Evolutionary conservation across 2,888 invertebrate species (phyloP).

Genomic region (Nasonovia ribisnigri): DNA sequence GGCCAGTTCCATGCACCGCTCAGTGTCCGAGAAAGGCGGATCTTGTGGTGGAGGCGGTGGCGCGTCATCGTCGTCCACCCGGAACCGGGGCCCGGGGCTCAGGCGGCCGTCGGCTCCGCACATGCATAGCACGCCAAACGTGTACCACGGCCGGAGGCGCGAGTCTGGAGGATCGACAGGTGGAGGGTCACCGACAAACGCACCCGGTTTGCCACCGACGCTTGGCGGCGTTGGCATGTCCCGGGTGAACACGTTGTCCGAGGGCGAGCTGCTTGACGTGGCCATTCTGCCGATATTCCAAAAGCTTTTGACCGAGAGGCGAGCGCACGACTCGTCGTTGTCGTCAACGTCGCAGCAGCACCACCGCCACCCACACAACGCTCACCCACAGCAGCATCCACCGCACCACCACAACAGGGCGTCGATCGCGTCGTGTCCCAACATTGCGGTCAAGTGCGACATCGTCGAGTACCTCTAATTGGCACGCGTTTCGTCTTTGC

Average conservation of each 20-base stretch:
- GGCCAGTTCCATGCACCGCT: constrained; percentile 71
- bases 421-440: constrained; percentile 90
- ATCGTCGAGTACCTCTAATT: constrained; percentile 90
- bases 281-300: constrained; percentile 93
- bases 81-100: constrained; percentile 67
- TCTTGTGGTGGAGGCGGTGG: constrained; percentile 32
- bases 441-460: constrained; percentile 95
- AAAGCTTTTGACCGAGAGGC: constrained; percentile 87
- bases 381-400: constrained; percentile 23
- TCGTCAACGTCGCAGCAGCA: constrained; percentile 6
- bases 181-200: constrained; percentile 70
- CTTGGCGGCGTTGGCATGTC: constrained; percentile 77
- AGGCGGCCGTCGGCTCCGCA: constrained; percentile 71
- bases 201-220: constrained; percentile 72
- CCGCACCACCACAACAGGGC: constrained; percentile 70
- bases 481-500: background rate
- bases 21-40: constrained; percentile 72
- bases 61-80: constrained; percentile 66
- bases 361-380: background rate
- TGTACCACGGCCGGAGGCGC: constrained; percentile 68
- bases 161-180: constrained; percentile 67
- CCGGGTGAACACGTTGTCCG: constrained; percentile 78
- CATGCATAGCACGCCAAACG: constrained; percentile 77
- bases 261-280: constrained; percentile 86
- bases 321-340: constrained; percentile 70